Evolutionary conservation across 2,797 vertebrate species (phyloP).

Genomic region (Nothura maculosa): DNA sequence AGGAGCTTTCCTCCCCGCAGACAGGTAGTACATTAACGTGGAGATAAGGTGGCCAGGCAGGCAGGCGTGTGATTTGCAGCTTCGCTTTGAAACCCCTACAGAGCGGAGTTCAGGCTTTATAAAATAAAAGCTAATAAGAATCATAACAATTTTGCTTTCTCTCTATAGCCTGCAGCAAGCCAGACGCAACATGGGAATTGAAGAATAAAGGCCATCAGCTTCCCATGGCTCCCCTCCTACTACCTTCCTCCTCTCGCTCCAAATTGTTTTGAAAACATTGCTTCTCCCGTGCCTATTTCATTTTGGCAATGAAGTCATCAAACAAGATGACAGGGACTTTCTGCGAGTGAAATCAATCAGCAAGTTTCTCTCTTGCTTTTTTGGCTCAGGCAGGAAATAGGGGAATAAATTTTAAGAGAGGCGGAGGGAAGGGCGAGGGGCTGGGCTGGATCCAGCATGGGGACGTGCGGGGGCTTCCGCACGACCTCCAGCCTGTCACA

Average conservation of each 20-base stretch:
- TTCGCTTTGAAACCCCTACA: conserved; percentile 51
- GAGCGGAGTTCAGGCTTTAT: conserved; percentile 69
- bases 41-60: conserved; percentile 42
- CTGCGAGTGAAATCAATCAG: conserved; percentile 72
- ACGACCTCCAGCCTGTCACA: not conserved
- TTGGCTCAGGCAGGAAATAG: conserved; percentile 55
- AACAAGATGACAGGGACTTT: conserved; percentile 79
- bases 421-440: conserved; percentile 19
- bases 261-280: conserved; percentile 81
- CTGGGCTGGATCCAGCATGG: not conserved
- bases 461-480: not conserved
- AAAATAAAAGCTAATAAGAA: conserved; percentile 79
- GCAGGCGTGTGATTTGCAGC: conserved; percentile 57
- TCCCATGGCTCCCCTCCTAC: conserved; percentile 65
- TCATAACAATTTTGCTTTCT: conserved; percentile 77
- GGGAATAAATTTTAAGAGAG: conserved; percentile 71
- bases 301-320: conserved; percentile 80
- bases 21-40: conserved; percentile 25
- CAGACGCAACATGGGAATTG: conserved; percentile 72
- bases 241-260: conserved; percentile 69
- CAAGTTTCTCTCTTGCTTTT: conserved; percentile 59
- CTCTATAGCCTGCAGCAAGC: conserved; percentile 71
- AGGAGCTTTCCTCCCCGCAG: not conserved
- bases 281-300: conserved; percentile 76
- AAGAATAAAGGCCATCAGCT: conserved; percentile 77